Conservation (phyloP, 2,797 vertebrate species). For the Rhinoraja longicauda region DNA sequence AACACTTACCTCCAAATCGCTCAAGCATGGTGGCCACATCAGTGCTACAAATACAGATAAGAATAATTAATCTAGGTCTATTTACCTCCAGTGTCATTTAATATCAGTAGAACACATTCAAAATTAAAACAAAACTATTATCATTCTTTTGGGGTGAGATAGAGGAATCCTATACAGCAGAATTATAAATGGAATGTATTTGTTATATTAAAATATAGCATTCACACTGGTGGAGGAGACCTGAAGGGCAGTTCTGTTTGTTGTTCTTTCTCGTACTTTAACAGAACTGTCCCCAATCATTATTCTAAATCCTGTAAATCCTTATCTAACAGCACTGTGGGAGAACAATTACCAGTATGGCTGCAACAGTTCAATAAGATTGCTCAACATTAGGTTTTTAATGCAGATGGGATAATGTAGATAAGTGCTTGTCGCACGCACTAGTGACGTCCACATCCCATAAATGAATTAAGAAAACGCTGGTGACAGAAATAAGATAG, state of each 20-base stretch:
- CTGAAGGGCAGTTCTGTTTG: not conserved
- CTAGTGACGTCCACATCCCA: no score
- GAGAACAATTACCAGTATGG: no score
- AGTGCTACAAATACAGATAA: constrained; percentile 35
- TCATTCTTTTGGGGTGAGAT: not conserved
- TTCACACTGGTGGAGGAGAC: not conserved
- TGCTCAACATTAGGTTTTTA: no score
- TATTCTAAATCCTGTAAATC: no score
- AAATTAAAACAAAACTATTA: not conserved
- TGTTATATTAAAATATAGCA: not conserved
- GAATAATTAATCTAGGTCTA: constrained; percentile 13
- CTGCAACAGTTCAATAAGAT: no score
- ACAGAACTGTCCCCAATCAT: not conserved
- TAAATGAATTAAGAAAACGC: no score
- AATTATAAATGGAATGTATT: not conserved
- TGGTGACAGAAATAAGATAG: not conserved
- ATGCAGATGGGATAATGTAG: no score
- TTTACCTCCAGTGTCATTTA: not conserved
- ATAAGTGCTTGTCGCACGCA: no score
- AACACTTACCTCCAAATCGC: constrained; percentile 39
- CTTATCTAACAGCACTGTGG: no score
- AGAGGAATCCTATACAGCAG: not conserved
- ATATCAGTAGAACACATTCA: not conserved
- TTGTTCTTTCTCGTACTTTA: not conserved
- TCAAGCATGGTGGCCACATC: constrained; percentile 40